Base-by-base conservation (phyloP, 2,888 invertebrate genomes). In the Heliconius charithonia region DNA sequence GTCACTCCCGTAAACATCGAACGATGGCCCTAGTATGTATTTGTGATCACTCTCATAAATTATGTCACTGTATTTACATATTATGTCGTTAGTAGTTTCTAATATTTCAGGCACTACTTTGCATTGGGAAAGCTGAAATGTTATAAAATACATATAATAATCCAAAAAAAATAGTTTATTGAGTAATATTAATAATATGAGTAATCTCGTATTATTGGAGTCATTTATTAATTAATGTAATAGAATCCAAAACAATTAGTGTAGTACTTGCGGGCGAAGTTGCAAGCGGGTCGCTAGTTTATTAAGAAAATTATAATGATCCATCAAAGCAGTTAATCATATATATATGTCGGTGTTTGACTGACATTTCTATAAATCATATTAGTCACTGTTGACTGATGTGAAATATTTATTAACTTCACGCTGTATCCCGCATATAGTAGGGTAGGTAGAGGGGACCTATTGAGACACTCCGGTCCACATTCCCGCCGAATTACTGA, bases 51-150 rank as follows among this genome's bases (percentile, higher is more conserved):
- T 96, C 27, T 96, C 93, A 81, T 97, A 95, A 67, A 97, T 87
- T 32, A 98, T 96, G 89, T 98, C 97, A 83, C 95, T 95, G 88
- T 97, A 97, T 1, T 87, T 86, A 80, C 96, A 96, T 2, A 85
- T 84, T 13, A 96, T 90, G 22, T 93, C 87, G 1, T 86, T 83
- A 0, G 88, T 89, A 0, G 83, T 88, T 0, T 83, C 75, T 6
- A 92, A 80, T 56, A 94, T 88, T 29, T 89, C 86, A 3, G 88
- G 83, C 0, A 87, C 86, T 1, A 95, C 91, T 75, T 84, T 87
- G 81, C 95, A 95, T 84, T 90, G 91, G 77, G 96, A 95, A 51
- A 94, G 93, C 96, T 96, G 90, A 25, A 93, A 93, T 74, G 63
- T 78, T 10, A 83, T 84, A 80, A 81, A 72, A 29, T 51, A 51